These are phyloP conservation scores for Odontamblyopus rebecca DNA, from an alignment of 2,797 vertebrate species.

Conservation along the genomic window DNA sequence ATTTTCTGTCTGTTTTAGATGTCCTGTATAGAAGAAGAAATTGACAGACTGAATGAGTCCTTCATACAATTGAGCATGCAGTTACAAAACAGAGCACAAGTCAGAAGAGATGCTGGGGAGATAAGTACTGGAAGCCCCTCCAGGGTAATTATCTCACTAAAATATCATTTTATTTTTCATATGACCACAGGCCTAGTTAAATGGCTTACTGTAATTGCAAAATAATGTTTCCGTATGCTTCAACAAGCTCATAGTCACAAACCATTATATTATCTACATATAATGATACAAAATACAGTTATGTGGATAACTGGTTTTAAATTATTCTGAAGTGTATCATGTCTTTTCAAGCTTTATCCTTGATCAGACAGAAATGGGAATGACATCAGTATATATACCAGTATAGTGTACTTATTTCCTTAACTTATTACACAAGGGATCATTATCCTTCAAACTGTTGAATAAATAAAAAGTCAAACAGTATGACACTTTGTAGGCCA, in stretches of 20 bases:
- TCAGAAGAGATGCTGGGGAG: constrained; percentile 36
- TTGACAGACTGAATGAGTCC: constrained; percentile 79
- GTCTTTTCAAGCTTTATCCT: constrained; percentile 3
- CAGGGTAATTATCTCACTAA: constrained; percentile 57
- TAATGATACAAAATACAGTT: constrained; percentile 8
- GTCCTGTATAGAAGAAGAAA: constrained; percentile 72
- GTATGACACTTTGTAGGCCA: no score
- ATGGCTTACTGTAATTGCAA: background rate
- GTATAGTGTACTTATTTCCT: no score
- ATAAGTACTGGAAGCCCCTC: constrained; percentile 20
- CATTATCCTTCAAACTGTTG: no score
- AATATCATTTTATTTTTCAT: constrained; percentile 14
- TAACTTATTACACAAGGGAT: no score
- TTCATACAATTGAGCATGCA: constrained; percentile 79
- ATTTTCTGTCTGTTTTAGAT: constrained; percentile 49
- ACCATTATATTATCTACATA: constrained; percentile 8
- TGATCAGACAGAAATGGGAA: constrained; percentile 15
- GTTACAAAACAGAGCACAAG: constrained; percentile 63
- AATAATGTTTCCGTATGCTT: background rate
- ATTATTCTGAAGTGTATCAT: constrained; percentile 17
- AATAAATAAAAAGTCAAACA: no score
- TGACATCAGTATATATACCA: constrained; percentile 11
- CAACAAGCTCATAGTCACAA: background rate
- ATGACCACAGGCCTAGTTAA: background rate
- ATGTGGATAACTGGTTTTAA: constrained; percentile 7